Percentiles rank a stretch among this genome's conserved stretches.
These are phyloP conservation scores for Drosophila glabriapex DNA, from an alignment of 2,888 invertebrate genomes.

Conservation along the genomic window DNA sequence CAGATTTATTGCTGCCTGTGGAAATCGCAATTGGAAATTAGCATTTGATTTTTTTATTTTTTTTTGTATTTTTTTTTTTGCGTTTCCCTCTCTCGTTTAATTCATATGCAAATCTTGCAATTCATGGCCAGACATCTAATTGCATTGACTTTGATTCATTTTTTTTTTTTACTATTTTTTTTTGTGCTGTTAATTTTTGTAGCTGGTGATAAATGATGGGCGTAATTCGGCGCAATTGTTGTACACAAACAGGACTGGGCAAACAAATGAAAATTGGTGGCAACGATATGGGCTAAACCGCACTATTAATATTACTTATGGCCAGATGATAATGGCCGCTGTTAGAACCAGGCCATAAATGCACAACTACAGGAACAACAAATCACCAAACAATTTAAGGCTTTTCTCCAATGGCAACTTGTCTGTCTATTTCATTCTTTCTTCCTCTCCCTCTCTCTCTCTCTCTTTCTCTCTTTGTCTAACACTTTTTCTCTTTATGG, in stretches of 20 bases:
- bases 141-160: slow-evolving; percentile 53
- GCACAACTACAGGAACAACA: slow-evolving; percentile 58
- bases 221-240: slow-evolving; percentile 55
- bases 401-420: slow-evolving; percentile 30
- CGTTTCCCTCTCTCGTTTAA: slow-evolving; percentile 28
- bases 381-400: slow-evolving; percentile 53
- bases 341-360: slow-evolving; percentile 64
- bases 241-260: slow-evolving; percentile 31
- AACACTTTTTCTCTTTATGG: neutral
- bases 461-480: neutral
- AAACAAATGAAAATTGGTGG: slow-evolving; percentile 47
- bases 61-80: slow-evolving; percentile 8
- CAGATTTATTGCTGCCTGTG: slow-evolving; percentile 41
- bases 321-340: slow-evolving; percentile 67
- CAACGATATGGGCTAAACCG: slow-evolving; percentile 37
- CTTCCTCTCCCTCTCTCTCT: neutral
- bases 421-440: slow-evolving; percentile 11
- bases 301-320: slow-evolving; percentile 78
- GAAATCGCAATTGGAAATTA: slow-evolving; percentile 72
- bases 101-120: slow-evolving; percentile 46
- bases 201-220: slow-evolving; percentile 69
- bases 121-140: slow-evolving; percentile 62
- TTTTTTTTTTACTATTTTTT: slow-evolving; percentile 23
- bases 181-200: slow-evolving; percentile 20
- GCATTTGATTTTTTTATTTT: slow-evolving; percentile 64